Percentiles rank a stretch among this genome's conserved stretches.
phyloP scores from a whole-genome alignment of 2,113 vertebrate species.

The Notiomystis cincta region DNA sequence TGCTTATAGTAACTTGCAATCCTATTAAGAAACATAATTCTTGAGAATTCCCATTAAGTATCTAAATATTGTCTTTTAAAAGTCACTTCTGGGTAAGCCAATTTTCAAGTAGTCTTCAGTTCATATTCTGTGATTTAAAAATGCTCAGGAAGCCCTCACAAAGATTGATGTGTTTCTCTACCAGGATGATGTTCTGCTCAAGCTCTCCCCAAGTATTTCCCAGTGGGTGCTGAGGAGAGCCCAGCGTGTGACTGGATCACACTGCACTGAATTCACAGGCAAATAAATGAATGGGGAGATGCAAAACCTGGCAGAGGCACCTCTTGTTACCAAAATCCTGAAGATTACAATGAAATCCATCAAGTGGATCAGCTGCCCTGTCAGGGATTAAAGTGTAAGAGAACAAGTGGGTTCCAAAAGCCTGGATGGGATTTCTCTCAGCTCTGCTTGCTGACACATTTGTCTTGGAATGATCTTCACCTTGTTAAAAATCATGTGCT shows the following conservation, averaged over 20 bases:
- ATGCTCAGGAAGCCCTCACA: neutral
- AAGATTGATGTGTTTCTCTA: neutral
- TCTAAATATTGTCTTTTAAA: neutral
- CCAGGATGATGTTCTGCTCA: neutral
- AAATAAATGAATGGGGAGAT: neutral
- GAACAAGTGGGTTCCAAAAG: neutral
- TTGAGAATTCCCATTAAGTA: neutral
- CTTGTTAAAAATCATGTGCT: neutral
- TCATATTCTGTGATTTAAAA: neutral
- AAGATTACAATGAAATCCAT: neutral
- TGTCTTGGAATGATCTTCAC: neutral
- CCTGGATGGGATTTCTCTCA: neutral
- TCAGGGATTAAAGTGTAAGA: neutral
- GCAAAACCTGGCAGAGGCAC: neutral
- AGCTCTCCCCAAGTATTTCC: neutral
- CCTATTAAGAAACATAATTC: neutral
- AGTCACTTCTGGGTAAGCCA: neutral
- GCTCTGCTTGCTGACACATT: neutral
- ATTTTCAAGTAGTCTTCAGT: neutral
- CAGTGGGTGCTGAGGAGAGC: neutral
- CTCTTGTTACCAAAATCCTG: neutral
- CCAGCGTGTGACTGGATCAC: neutral
- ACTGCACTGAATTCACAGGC: neutral
- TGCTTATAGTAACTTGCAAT: neutral
- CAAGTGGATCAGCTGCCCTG: neutral